A percentile compares a stretch with the other conserved stretches of the same genome.
phyloP scores from a whole-genome alignment of 1,140 invertebrate genomes.

The Danaus plexippus region DNA sequence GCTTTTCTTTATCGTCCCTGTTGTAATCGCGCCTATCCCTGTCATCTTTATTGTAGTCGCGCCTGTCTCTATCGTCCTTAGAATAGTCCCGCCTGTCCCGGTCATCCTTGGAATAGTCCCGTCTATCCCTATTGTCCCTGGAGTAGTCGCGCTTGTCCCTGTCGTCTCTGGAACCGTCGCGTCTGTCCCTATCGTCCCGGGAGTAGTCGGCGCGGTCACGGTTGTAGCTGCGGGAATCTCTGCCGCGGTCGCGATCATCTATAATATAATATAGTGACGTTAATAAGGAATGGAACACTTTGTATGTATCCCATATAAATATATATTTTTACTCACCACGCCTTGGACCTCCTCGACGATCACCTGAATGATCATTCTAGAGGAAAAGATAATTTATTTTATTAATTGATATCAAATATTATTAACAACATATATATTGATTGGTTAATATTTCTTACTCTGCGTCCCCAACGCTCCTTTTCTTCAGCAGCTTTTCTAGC shows the following conservation, averaged over 20 bases:
- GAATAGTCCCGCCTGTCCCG: constrained; percentile 28
- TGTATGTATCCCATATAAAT: not conserved
- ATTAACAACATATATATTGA: constrained; percentile 1
- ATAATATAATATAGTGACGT: constrained; percentile 12
- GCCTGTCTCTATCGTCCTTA: constrained; percentile 28
- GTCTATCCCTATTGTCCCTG: constrained; percentile 41
- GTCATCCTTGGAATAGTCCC: constrained; percentile 34
- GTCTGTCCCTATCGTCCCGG: constrained; percentile 25
- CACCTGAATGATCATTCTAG: constrained; percentile 61
- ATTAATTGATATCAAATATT: not conserved
- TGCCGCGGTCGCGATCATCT: constrained; percentile 59
- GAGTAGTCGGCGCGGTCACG: constrained; percentile 41
- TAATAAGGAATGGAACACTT: not conserved
- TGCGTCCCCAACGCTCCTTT: constrained; percentile 62
- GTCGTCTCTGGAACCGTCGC: constrained; percentile 33
- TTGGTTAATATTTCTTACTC: constrained; percentile 28
- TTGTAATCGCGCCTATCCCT: constrained; percentile 28
- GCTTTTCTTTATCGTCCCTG: constrained; percentile 40
- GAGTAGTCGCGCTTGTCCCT: constrained; percentile 49
- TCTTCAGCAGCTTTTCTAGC: constrained; percentile 54
- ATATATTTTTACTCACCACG: constrained; percentile 35
- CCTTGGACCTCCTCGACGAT: constrained; percentile 49
- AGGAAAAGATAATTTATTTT: constrained; percentile 19
- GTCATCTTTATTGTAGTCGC: constrained; percentile 29
- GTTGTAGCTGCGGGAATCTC: constrained; percentile 55